A percentile compares a stretch with the other conserved stretches of the same genome.
phyloP scores from a whole-genome alignment of 2,113 vertebrate genomes.

The Brienomyrus longianalis region DNA sequence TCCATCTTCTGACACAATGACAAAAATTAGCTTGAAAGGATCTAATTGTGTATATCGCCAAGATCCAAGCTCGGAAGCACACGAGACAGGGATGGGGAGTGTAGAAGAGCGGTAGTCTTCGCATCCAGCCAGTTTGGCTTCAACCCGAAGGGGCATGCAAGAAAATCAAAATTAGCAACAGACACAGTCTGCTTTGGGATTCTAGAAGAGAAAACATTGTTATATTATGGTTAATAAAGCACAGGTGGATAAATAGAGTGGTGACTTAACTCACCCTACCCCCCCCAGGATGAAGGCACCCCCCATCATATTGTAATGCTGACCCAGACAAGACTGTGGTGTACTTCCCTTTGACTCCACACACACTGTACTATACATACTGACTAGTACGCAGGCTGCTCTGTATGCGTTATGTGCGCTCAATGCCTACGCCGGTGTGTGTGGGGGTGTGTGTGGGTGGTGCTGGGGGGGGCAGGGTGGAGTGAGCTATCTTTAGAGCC shows the following conservation, averaged over 20 bases:
- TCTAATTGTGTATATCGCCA: neutral
- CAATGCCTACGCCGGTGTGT: neutral
- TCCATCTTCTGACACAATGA: neutral
- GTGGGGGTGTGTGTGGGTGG: neutral
- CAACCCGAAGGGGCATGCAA: neutral
- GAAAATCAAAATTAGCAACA: neutral
- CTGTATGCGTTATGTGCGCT: neutral
- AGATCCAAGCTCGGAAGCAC: neutral
- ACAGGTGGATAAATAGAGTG: neutral
- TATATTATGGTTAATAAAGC: neutral
- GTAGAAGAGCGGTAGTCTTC: neutral
- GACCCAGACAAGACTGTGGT: neutral
- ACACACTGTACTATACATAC: neutral
- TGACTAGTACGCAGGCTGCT: neutral
- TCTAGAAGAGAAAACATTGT: neutral
- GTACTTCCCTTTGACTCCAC: neutral
- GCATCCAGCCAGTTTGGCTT: neutral
- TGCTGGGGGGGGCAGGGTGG: neutral
- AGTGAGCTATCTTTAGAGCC: constrained; percentile 6
- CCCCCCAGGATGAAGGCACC: neutral
- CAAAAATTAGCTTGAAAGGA: neutral
- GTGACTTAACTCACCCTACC: neutral
- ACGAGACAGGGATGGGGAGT: neutral
- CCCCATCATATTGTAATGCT: neutral
- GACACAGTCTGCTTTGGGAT: neutral